A percentile compares a stretch with the other conserved stretches of the same genome.
Evolutionary conservation across 2,888 invertebrate species (phyloP).

Genomic region (Macroteleia sp.): DNA sequence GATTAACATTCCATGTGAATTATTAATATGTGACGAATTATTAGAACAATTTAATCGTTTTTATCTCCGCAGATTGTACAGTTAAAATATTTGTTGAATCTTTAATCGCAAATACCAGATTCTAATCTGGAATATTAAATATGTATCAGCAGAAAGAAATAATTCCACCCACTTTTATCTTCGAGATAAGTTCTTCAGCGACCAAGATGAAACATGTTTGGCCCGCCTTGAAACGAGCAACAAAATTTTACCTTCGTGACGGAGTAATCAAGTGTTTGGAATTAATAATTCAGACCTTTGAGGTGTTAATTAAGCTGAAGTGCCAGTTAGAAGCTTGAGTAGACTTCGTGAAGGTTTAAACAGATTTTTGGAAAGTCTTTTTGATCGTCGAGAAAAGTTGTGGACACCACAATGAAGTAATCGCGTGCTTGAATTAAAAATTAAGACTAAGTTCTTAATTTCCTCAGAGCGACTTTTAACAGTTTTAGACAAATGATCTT

Average conservation of each 20-base stretch:
- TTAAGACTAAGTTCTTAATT: slow-evolving; percentile 26
- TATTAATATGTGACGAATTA: too few species aligned
- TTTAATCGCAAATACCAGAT: too few species aligned
- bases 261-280: slow-evolving; percentile 8
- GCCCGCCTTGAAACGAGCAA: neutral
- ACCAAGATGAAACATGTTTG: neutral
- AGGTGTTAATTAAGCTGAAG: slow-evolving; percentile 34
- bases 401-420: slow-evolving; percentile 6
- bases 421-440: slow-evolving; percentile 22
- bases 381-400: slow-evolving; percentile 4
- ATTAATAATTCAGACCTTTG: slow-evolving; percentile 24
- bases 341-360: slow-evolving; percentile 11
- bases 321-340: neutral
- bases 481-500: slow-evolving; percentile 11
- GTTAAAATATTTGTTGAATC: too few species aligned
- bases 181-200: neutral
- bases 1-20: too few species aligned
- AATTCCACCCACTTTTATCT: neutral
- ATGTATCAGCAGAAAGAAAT: neutral
- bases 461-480: slow-evolving; percentile 12
- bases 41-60: too few species aligned
- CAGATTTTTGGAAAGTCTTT: slow-evolving; percentile 31
- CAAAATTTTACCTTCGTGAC: neutral
- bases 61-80: too few species aligned
- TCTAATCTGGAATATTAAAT: neutral